Evolutionary conservation across 2,888 invertebrate genomes (phyloP), one percentile per base, ranked within the genome.

Genomic region (Eurytoma adleriae): DNA sequence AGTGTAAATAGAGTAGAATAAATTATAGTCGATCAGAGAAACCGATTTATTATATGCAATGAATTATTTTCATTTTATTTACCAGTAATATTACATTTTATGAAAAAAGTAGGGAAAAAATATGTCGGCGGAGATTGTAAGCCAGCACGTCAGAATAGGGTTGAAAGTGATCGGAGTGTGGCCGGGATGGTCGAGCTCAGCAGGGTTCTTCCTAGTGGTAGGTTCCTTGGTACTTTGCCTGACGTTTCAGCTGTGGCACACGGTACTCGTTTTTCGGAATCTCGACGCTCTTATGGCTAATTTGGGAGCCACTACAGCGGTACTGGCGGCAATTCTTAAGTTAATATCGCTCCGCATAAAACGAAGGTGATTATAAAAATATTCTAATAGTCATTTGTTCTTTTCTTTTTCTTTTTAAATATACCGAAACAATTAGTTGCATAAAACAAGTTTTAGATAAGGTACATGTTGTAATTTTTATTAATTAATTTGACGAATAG

Each of bases 191-290:
- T 24, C 48, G 3, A 61, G 18, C 20, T 61, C 59, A 0, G 0
- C 59, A 4, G 71, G 71, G 50, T 71, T 71, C 50, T 52, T 27
- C 16, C 3, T 61, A 20, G 4, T 50, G 7, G 24, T 71, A 4
- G 7, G 10, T 16, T 61, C 5, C 14, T 18, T 71, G 2, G 1
- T 59, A 13, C 3, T 24, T n/a, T n/a, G 50, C 18, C 48, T 71
- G 18, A 2, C 14, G 24, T 71, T 71, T 61, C 59, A 71, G 14
- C 24, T 61, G 12, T 71, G 71, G 71, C 71, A 71, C 27, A 24
- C 61, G 4, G 50, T 12, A n/a, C 2, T 61, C 24, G 48, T 71
- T n/a, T 61, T 24, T 24, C 10, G 50, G 2, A 61, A 50, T 24
- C n/a, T 71, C 4, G 71, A 61, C 0, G 61, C 16, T 2, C 20